A percentile compares a stretch with the other conserved stretches of the same genome.
Conservation (phyloP, 2,797 vertebrate genomes). For the Rhyacichthys aspro region DNA sequence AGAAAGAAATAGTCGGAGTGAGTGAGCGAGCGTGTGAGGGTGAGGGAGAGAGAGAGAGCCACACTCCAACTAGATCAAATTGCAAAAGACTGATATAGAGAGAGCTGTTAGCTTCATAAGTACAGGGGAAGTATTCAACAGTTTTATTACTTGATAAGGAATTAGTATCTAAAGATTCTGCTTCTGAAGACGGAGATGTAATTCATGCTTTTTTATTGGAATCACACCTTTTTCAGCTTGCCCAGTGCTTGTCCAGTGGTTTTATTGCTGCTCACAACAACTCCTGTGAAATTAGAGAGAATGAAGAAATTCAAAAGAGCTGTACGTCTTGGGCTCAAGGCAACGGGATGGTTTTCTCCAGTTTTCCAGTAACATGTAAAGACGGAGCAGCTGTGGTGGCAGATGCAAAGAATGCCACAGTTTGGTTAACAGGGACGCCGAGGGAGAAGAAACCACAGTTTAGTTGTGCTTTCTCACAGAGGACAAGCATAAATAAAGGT, state of each 20-base stretch:
- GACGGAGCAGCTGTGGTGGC: slow-evolving; percentile 53
- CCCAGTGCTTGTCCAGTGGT: slow-evolving; percentile 17
- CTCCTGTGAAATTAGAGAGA: slow-evolving; percentile 28
- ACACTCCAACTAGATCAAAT: slow-evolving; percentile 77
- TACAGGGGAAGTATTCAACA: slow-evolving; percentile 47
- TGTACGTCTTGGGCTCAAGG: slow-evolving; percentile 60
- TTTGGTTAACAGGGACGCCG: slow-evolving; percentile 69
- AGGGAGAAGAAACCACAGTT: slow-evolving; percentile 58
- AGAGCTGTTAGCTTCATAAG: slow-evolving; percentile 62
- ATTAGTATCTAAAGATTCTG: slow-evolving; percentile 39
- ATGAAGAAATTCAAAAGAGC: slow-evolving; percentile 76
- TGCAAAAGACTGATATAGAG: slow-evolving; percentile 76
- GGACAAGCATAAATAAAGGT: slow-evolving; percentile 72
- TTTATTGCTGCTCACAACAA: slow-evolving; percentile 19
- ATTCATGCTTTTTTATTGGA: slow-evolving; percentile 49
- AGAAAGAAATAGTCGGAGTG: slow-evolving; percentile 44
- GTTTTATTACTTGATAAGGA: slow-evolving; percentile 51
- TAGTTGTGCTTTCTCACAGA: slow-evolving; percentile 46
- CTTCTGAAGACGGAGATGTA: slow-evolving; percentile 66
- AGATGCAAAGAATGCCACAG: slow-evolving; percentile 73
- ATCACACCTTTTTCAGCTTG: slow-evolving; percentile 46
- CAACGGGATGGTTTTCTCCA: slow-evolving; percentile 66
- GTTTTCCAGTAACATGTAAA: slow-evolving; percentile 57
- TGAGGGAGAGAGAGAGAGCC: slow-evolving; percentile 51
- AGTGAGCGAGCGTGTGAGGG: slow-evolving; percentile 34